Evolutionary conservation across 2,113 vertebrate genomes (phyloP).

Genomic region (Haemorhous mexicanus): DNA sequence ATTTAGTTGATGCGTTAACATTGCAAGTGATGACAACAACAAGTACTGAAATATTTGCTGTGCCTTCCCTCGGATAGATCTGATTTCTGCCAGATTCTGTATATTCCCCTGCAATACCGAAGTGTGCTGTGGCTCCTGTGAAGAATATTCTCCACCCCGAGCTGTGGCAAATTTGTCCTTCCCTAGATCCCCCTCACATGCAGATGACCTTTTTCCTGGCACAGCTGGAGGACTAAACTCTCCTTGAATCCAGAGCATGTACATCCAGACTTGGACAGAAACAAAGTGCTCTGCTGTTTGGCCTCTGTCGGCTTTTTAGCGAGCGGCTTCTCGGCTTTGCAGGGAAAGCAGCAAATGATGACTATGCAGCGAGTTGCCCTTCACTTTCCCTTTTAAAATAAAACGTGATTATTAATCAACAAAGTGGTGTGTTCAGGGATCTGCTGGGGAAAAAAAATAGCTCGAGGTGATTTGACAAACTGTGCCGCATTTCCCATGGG

Average conservation of each 20-base stretch:
- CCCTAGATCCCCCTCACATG: neutral
- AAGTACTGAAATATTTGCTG: neutral
- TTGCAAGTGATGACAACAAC: neutral
- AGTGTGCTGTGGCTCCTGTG: neutral
- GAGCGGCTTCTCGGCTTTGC: neutral
- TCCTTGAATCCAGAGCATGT: neutral
- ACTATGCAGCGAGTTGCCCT: neutral
- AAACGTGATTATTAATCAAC: conserved; percentile 53
- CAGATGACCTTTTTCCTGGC: neutral
- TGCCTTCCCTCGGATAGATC: neutral
- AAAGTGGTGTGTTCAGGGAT: neutral
- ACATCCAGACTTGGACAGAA: neutral
- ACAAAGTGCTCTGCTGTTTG: neutral
- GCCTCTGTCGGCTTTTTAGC: neutral
- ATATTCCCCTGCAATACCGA: neutral
- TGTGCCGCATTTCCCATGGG: conserved; percentile 3
- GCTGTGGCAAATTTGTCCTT: accelerated
- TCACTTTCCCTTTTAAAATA: conserved; percentile 37
- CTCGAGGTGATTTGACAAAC: conserved; percentile 32
- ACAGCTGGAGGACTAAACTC: neutral
- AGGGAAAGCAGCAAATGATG: neutral
- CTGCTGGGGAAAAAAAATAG: neutral
- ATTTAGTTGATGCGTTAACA: neutral
- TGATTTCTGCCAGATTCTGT: neutral
- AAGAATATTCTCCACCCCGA: accelerated